Conservation (phyloP, 1,140 invertebrate species). For the Cydia fagiglandana region DNA sequence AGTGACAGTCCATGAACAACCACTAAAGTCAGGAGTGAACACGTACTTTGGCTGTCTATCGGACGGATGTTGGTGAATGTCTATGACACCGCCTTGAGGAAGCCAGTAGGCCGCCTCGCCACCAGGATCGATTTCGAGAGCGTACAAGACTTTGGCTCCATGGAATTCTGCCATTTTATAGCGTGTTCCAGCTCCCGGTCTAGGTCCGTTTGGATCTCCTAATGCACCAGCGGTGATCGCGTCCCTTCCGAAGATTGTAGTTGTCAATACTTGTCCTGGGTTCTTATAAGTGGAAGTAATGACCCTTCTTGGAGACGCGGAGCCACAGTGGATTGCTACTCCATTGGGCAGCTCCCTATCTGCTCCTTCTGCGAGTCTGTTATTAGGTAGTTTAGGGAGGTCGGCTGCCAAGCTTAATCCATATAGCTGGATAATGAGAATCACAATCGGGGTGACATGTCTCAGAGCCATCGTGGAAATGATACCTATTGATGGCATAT, state of each 20-base stretch:
- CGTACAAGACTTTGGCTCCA: constrained; percentile 7
- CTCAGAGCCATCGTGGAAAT: neutral
- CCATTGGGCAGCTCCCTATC: constrained; percentile 6
- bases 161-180: constrained; percentile 1
- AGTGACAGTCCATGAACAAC: constrained; percentile 22
- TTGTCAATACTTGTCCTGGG: neutral
- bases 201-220: neutral
- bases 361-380: neutral
- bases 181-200: neutral
- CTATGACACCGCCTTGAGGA: neutral
- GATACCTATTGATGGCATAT: neutral
- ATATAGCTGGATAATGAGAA: neutral
- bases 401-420: neutral
- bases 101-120: constrained; percentile 9
- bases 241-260: neutral
- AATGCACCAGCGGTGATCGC: constrained; percentile 10
- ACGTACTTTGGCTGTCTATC: neutral
- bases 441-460: neutral
- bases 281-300: neutral
- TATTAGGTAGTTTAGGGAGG: neutral
- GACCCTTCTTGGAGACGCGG: neutral
- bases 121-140: neutral
- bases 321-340: neutral
- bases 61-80: neutral
- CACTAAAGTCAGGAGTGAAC: constrained; percentile 19